These are phyloP conservation scores for Cuniculus paca DNA, from an alignment of 2,797 vertebrate genomes.

Conservation along the genomic window DNA sequence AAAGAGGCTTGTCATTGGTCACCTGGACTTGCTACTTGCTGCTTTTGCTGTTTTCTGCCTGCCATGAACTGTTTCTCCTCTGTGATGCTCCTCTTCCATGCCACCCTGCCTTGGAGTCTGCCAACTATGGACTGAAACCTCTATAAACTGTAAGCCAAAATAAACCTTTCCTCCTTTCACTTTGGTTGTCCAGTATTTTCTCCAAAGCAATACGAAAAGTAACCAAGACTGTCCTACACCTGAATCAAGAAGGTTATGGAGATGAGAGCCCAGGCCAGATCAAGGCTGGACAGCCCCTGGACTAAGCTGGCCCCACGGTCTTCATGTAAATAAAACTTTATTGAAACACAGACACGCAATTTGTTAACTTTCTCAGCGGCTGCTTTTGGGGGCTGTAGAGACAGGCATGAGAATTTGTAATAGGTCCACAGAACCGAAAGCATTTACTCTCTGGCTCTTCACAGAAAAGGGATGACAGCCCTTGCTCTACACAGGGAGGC, in stretches of 20 bases:
- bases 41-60: not conserved
- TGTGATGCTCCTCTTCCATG: not conserved
- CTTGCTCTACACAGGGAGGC: not conserved
- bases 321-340: conserved; percentile 10
- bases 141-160: not conserved
- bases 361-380: not conserved
- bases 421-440: not conserved
- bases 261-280: not conserved
- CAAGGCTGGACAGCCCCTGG: not conserved
- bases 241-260: not conserved
- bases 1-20: not conserved
- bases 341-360: not conserved
- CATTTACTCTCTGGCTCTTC: not conserved
- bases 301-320: not conserved
- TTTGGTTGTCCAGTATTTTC: not conserved
- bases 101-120: not conserved
- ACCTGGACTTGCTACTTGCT: not conserved
- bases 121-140: not conserved
- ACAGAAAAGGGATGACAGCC: not conserved
- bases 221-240: not conserved
- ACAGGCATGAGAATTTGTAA: not conserved
- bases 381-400: not conserved
- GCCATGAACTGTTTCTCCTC: not conserved
- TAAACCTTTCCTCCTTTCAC: not conserved
- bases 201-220: not conserved